Percentiles rank a stretch among this genome's conserved stretches.
phyloP scores from a whole-genome alignment of 2,888 invertebrate genomes.

The Phaedon cochleariae region DNA sequence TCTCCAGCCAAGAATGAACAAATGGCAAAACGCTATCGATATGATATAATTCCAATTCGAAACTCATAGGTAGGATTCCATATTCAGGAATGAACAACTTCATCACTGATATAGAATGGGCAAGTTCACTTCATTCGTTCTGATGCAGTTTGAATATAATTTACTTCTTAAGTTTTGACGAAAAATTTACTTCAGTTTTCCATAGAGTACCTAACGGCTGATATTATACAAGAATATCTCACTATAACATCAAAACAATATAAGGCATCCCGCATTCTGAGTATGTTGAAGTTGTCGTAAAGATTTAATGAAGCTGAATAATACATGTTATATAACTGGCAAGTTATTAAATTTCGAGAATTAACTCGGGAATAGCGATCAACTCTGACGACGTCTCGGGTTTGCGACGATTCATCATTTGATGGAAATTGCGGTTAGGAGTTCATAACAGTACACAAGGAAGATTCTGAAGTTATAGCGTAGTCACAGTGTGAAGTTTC shows the following conservation, averaged over 20 bases:
- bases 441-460: not conserved
- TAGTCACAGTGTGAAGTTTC: not conserved
- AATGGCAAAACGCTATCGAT: too few relatives aligned
- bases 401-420: conserved; percentile 14
- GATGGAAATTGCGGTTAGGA: conserved; percentile 3
- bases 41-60: too few relatives aligned
- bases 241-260: not conserved
- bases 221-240: not conserved
- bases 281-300: conserved; percentile 34
- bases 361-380: conserved; percentile 31
- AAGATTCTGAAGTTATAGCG: not conserved
- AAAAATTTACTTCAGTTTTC: too few relatives aligned
- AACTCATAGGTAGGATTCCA: too few relatives aligned
- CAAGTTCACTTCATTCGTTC: too few relatives aligned
- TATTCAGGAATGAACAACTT: too few relatives aligned
- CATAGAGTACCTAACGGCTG: too few relatives aligned
- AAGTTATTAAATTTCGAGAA: conserved; percentile 39
- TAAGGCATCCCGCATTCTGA: conserved; percentile 27
- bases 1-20: too few relatives aligned
- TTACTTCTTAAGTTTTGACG: too few relatives aligned
- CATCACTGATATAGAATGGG: too few relatives aligned
- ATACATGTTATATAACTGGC: conserved; percentile 37
- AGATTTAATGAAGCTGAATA: conserved; percentile 38
- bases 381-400: conserved; percentile 3
- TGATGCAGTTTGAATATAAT: too few relatives aligned